Base-by-base conservation (phyloP, 1,140 invertebrate genomes). In the Anoplolepis gracilipes region DNA sequence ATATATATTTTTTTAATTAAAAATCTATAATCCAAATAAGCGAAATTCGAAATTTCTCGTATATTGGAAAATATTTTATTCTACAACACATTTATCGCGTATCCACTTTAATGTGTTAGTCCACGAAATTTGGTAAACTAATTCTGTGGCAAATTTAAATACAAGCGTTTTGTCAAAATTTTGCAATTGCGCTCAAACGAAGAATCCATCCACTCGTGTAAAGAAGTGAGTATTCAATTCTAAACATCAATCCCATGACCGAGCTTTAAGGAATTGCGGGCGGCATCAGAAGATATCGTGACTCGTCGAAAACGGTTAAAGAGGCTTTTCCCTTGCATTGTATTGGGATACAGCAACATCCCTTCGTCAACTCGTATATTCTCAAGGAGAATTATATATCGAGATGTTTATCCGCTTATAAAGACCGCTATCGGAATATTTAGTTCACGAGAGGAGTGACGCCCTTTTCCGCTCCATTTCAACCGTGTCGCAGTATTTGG, bases 381-480 rank as follows among this genome's bases (percentile, higher is more conserved):
- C 67, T 62, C 36, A 53, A 67, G 82, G 82, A 89, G 86, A 89
- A 89, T 90, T 91, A 42, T 42, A 42, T 42, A 92, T 87, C 88
- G 89, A 93, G 89, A 92, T 92, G 88, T 92, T 92, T 92, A 91
- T 92, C 90, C 86, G 87, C 69, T 90, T 90, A 84, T 88, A 87
- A 87, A 87, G 73, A 57, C 75, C 87, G 75, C 81, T 73, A 75
- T 88, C 76, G 89, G 88, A 91, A 92, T 91, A 90, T 92, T 92
- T 89, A 87, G 87, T 67, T 77, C 87, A 78, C 62, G 79, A 85
- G 69, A 84, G 86, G 61, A 85, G 36, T 57, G 55, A 77, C 61
- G 57, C 69, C 61, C 62, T 22, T 62, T 79, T 69, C 10, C 73
- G 57, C 13, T 84, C 61, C 42, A 33, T 77, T 87, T 86, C 85